These are phyloP conservation scores for Bovichtus variegatus DNA, from an alignment of 2,797 vertebrate species.

Conservation along the genomic window DNA sequence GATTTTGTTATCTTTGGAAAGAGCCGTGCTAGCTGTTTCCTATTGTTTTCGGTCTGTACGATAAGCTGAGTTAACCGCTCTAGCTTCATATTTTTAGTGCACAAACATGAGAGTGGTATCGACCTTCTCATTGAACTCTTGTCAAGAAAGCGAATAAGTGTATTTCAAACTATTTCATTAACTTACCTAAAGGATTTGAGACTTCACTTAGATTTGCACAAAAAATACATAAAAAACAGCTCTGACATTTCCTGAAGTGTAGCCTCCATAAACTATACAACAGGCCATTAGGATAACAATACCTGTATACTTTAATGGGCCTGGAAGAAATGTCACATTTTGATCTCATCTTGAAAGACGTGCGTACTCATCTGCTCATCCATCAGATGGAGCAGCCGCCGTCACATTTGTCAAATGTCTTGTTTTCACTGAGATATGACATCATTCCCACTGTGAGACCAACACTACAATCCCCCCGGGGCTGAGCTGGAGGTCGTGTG, in stretches of 20 bases:
- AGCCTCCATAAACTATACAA: neutral
- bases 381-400: constrained; percentile 51
- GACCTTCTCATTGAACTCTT: neutral
- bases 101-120: neutral
- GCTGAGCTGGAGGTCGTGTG: constrained; percentile 62
- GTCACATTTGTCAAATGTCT: constrained; percentile 72
- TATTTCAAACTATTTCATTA: neutral
- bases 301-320: neutral
- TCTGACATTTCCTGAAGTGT: constrained; percentile 22
- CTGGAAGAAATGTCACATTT: constrained; percentile 12
- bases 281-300: neutral
- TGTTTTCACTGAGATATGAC: constrained; percentile 74
- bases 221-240: constrained; percentile 28
- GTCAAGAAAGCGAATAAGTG: neutral
- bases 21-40: neutral
- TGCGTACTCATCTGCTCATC: constrained; percentile 24
- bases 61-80: neutral
- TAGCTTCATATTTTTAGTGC: neutral
- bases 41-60: neutral
- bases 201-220: neutral
- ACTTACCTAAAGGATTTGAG: neutral
- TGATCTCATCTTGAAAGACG: constrained; percentile 23
- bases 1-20: neutral
- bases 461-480: constrained; percentile 70
- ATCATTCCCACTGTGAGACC: constrained; percentile 80